phyloP scores from a whole-genome alignment of 2,888 invertebrate species.

The Rhamphomyia laevipes region DNA sequence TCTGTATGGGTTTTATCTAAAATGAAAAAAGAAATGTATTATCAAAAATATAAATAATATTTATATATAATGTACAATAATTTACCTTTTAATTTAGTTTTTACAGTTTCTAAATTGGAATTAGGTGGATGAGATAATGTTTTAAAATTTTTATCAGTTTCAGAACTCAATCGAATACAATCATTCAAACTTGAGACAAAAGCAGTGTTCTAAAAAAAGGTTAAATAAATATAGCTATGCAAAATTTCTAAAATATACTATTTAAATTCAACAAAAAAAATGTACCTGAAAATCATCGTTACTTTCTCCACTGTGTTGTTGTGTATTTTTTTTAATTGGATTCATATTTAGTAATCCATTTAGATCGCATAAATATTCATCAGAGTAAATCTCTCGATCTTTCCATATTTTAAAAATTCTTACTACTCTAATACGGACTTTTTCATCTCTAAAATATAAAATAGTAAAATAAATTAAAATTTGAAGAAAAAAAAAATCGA shows the following conservation, averaged over 20 bases:
- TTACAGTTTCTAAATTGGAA: constrained; percentile 66
- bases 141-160: constrained; percentile 57
- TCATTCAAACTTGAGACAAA: constrained; percentile 64
- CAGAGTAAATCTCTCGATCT: constrained; percentile 80
- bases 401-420: constrained; percentile 95
- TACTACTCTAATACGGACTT: constrained; percentile 73
- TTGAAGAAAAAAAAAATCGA: too few species aligned
- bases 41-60: too few species aligned
- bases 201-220: constrained; percentile 44
- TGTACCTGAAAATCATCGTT: constrained; percentile 30
- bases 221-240: not conserved
- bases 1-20: constrained; percentile 76
- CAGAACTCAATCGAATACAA: constrained; percentile 59
- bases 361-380: constrained; percentile 78
- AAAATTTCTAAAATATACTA: too few species aligned
- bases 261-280: not conserved
- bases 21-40: not conserved
- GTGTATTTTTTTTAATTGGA: constrained; percentile 40
- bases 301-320: constrained; percentile 13
- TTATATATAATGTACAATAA: not conserved
- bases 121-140: constrained; percentile 39
- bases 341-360: constrained; percentile 71
- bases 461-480: too few species aligned
- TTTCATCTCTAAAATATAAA: constrained; percentile 58
- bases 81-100: constrained; percentile 68